Evolutionary conservation across 2,797 vertebrate species (phyloP).

Genomic region (Myiothlypis coronata): DNA sequence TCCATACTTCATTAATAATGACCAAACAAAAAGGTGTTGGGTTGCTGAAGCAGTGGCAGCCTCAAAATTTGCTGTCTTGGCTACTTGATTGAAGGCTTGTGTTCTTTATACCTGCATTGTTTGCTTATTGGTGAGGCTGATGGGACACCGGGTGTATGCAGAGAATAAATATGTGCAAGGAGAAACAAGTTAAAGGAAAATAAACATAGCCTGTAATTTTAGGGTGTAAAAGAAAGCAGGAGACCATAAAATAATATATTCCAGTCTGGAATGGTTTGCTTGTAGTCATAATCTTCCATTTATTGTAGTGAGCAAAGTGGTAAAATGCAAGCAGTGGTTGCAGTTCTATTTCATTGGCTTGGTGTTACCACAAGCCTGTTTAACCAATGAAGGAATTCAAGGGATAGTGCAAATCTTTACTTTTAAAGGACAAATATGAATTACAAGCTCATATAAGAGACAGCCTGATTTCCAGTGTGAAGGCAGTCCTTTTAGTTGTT

Average conservation of each 20-base stretch:
- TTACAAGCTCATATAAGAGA: not conserved
- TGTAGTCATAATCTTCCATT: not conserved
- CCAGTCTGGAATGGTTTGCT: not conserved
- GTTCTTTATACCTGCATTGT: not conserved
- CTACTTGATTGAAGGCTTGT: not conserved
- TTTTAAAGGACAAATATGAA: not conserved
- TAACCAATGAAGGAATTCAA: not conserved
- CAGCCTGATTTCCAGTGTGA: not conserved
- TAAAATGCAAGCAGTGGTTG: not conserved
- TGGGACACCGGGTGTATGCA: fast-evolving
- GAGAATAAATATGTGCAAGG: not conserved
- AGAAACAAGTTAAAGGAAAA: not conserved
- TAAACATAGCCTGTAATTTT: not conserved
- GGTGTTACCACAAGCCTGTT: not conserved
- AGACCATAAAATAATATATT: not conserved
- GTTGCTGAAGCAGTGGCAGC: not conserved
- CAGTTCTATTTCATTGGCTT: not conserved
- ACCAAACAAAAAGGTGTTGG: not conserved
- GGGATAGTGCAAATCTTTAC: not conserved
- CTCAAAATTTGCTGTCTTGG: not conserved
- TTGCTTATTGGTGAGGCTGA: not conserved
- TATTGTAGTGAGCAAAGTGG: not conserved
- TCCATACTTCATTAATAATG: not conserved
- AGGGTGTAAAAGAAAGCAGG: not conserved
- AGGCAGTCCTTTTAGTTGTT: not conserved